Base-by-base conservation (phyloP, 2,797 vertebrate genomes). In the Pterois miles region DNA sequence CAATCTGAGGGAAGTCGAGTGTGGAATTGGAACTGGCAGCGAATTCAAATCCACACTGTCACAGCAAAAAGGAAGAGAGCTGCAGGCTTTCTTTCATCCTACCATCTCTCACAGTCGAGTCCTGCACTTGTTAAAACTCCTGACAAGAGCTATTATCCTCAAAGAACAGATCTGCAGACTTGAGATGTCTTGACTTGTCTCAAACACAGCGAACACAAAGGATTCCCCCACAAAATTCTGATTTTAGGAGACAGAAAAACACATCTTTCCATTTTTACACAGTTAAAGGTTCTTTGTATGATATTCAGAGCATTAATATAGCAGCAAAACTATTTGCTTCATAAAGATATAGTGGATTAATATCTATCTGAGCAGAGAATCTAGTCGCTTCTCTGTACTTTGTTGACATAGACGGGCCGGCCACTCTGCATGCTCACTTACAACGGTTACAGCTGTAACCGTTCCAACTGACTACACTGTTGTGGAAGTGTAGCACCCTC, bases 141-240 rank as follows among this genome's bases (percentile, higher is more conserved):
- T 93, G 93, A 93, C 91, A 91, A 59, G 80, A 88, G 50, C 74
- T 56, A 83, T 93, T 88, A 92, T 84, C 86, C 62, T 93, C 92
- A 94, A 89, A 89, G 84, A 48, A 65, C 14, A 57, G 48, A 86
- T 70, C 58, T 81, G 84, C 65, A 66, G 65, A 83, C 73, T 62
- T 13, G 36, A 83, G 63, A 77, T 86, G 64, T 79, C 52, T 71
- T 50, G 64, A 77, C 66, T 80, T 56, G 43, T 85, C 71, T 85
- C 68, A 73, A 74, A 64, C 66, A 64, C 66, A 52, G 56, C 29
- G 69, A 68, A 73, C 58, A 43, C 13, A 0, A 62, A 59, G 9
- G 27, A 60, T n/a, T 16, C 18, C 43, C 33, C 5, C n/a, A 23
- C 29, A 83, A 67, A 59, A 36, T 3, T 25, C 13, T 0, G 7